These are phyloP conservation scores for Agrochola lota DNA, from an alignment of 2,888 invertebrate species.

Conservation along the genomic window DNA sequence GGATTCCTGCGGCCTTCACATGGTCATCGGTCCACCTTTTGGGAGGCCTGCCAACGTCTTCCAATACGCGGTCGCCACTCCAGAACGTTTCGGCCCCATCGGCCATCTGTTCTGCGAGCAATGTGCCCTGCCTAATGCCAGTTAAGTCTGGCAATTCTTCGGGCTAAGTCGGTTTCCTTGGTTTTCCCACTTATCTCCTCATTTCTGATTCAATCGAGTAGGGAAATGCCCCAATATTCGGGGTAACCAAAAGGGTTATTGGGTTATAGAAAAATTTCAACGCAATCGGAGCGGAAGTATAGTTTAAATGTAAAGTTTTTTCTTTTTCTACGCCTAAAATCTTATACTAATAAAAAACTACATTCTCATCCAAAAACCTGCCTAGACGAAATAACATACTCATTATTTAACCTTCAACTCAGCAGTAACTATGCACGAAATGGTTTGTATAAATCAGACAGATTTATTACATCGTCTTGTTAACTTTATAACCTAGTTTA, in stretches of 20 bases:
- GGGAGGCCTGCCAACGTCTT: background rate
- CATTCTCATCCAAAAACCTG: background rate
- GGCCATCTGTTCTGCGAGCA: background rate
- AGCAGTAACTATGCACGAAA: constrained; percentile 13
- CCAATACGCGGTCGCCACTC: background rate
- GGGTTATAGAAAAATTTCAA: background rate
- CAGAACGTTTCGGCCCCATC: fast-evolving
- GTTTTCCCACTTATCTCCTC: background rate
- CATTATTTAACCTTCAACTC: constrained; percentile 28
- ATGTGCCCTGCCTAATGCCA: background rate
- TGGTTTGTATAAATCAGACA: constrained; percentile 38
- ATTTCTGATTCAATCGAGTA: background rate
- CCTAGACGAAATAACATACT: background rate
- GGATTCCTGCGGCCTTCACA: background rate
- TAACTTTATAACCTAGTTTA: constrained; percentile 48
- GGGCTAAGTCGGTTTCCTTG: too few relatives aligned
- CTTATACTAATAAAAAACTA: background rate
- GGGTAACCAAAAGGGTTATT: background rate
- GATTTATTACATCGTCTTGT: constrained; percentile 35
- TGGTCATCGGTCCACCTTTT: background rate
- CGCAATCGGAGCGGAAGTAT: background rate
- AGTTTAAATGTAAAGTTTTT: background rate
- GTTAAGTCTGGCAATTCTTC: background rate
- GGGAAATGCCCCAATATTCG: background rate
- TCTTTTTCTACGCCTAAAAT: background rate